Percentiles rank a stretch among this genome's conserved stretches.
phyloP scores from a whole-genome alignment of 2,797 vertebrate species.

The Peromyscus nudipes region DNA sequence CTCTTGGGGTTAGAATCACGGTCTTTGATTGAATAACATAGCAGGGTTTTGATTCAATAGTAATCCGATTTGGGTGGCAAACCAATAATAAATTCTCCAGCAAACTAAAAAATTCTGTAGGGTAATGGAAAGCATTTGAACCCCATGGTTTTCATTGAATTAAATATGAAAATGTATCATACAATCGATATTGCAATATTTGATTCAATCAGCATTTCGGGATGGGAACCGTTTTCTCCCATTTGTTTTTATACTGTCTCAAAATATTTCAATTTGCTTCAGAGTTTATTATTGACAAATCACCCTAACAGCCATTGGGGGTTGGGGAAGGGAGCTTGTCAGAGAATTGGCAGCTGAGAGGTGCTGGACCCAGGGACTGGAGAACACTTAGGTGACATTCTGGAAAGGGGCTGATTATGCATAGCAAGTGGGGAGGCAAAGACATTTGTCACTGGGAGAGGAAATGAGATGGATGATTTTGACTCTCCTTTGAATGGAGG shows the following conservation, averaged over 20 bases:
- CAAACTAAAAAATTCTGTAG: slow-evolving; percentile 84
- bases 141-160: slow-evolving; percentile 84
- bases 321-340: slow-evolving; percentile 60
- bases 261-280: slow-evolving; percentile 85
- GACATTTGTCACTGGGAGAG: slow-evolving; percentile 47
- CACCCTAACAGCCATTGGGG: slow-evolving; percentile 68
- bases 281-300: slow-evolving; percentile 85
- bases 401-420: slow-evolving; percentile 39
- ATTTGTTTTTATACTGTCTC: slow-evolving; percentile 83
- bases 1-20: slow-evolving; percentile 78
- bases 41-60: slow-evolving; percentile 84
- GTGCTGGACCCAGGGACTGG: not conserved
- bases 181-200: slow-evolving; percentile 84
- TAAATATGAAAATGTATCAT: slow-evolving; percentile 86
- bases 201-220: slow-evolving; percentile 85
- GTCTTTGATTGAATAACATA: slow-evolving; percentile 84
- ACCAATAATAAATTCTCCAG: slow-evolving; percentile 84
- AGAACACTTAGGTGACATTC: slow-evolving; percentile 49
- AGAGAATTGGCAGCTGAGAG: slow-evolving; percentile 76
- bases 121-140: slow-evolving; percentile 83
- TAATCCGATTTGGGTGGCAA: slow-evolving; percentile 84
- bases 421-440: not conserved
- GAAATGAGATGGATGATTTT: not conserved
- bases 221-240: slow-evolving; percentile 81
- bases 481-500: not conserved